A percentile compares a stretch with the other conserved stretches of the same genome.
phyloP scores from a whole-genome alignment of 1,140 invertebrate genomes.

The Tenebrio molitor region DNA sequence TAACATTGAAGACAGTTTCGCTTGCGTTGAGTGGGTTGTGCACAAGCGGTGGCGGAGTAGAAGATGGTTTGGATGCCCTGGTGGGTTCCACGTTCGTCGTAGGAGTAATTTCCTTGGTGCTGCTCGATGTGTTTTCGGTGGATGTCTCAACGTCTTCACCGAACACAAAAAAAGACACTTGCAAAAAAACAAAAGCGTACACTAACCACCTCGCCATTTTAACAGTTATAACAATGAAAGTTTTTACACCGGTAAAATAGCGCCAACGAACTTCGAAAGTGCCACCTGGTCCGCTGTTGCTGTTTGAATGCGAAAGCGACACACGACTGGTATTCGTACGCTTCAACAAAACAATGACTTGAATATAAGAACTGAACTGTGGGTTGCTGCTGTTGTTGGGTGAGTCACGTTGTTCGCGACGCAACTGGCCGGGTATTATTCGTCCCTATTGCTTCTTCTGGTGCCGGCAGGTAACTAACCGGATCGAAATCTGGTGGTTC shows the following conservation, averaged over 20 bases:
- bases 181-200: neutral
- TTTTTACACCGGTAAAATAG: neutral
- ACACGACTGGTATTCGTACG: conserved; percentile 19
- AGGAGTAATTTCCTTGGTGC: neutral
- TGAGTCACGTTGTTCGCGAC: conserved; percentile 32
- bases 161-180: conserved; percentile 2
- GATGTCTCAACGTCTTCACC: neutral
- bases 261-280: neutral
- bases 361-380: conserved; percentile 24
- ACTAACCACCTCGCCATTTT: conserved; percentile 22
- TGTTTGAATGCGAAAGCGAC: neutral
- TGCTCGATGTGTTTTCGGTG: neutral
- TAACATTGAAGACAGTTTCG: neutral
- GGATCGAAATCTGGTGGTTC: conserved; percentile 20
- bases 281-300: neutral
- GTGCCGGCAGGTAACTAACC: conserved; percentile 43
- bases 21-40: neutral
- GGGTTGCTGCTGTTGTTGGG: neutral
- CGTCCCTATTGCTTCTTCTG: neutral
- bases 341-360: conserved; percentile 22
- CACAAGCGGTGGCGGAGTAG: neutral
- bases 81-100: neutral
- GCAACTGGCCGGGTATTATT: neutral
- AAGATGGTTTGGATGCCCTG: neutral
- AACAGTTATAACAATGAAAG: neutral